Conservation (phyloP, 2,797 vertebrate genomes). For the Morelia viridis region DNA sequence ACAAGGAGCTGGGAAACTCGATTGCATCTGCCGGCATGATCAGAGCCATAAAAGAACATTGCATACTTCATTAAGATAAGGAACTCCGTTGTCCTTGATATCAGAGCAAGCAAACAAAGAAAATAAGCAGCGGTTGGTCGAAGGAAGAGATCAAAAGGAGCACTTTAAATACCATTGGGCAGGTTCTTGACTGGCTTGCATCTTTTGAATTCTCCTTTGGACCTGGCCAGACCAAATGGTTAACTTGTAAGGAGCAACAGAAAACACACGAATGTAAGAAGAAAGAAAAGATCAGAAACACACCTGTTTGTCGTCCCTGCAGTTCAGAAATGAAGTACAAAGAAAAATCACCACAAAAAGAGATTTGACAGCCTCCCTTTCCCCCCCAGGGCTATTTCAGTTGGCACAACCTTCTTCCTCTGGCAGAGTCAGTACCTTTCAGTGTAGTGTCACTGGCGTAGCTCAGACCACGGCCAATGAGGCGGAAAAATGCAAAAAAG, state of each 20-base stretch:
- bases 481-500: background rate
- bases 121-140: background rate
- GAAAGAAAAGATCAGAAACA: background rate
- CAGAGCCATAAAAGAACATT: background rate
- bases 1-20: background rate
- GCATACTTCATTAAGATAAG: constrained; percentile 33
- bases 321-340: background rate
- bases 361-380: background rate
- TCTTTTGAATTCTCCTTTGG: constrained; percentile 41
- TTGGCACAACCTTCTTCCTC: background rate
- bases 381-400: background rate
- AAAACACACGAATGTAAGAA: background rate
- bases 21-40: background rate
- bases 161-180: rapidly evolving
- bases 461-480: background rate
- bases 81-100: constrained; percentile 18
- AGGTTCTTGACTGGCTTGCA: background rate
- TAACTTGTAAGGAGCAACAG: background rate
- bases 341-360: background rate
- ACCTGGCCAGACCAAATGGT: constrained; percentile 40
- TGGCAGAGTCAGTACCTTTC: background rate
- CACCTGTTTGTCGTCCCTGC: background rate
- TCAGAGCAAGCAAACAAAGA: constrained; percentile 19
- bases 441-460: background rate
- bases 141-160: rapidly evolving